Conservation (phyloP, 2,888 invertebrate genomes). For the Sinodicranocentrus sp. region DNA sequence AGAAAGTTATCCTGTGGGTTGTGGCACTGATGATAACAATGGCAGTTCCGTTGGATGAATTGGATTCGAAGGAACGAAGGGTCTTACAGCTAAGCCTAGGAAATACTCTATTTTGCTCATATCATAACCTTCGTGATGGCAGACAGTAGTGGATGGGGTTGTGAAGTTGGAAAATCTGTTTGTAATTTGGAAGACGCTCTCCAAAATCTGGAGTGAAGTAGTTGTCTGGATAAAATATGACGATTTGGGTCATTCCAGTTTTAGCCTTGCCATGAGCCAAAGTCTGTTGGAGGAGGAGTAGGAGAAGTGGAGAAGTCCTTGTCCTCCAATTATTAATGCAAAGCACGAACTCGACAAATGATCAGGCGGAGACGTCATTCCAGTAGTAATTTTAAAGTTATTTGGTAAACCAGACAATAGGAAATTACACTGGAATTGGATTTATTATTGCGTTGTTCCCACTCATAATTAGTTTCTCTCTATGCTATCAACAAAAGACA, state of each 20-base stretch:
- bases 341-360: too few relatives aligned
- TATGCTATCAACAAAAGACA: neutral
- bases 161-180: neutral
- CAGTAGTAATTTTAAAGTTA: too few relatives aligned
- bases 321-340: too few relatives aligned
- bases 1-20: slow-evolving; percentile 5
- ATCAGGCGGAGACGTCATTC: too few relatives aligned
- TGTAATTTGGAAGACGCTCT: neutral
- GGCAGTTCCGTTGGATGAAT: neutral
- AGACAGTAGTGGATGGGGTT: too few relatives aligned
- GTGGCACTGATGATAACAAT: neutral
- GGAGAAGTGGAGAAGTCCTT: too few relatives aligned
- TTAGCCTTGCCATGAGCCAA: too few relatives aligned
- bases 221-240: neutral
- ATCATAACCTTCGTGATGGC: neutral
- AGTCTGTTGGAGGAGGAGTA: too few relatives aligned
- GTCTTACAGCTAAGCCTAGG: neutral
- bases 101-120: slow-evolving; percentile 5
- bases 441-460: slow-evolving; percentile 1
- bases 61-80: neutral
- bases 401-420: too few relatives aligned
- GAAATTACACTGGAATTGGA: neutral
- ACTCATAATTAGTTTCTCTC: neutral
- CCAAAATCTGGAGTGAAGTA: neutral
- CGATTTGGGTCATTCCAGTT: too few relatives aligned